Percentiles rank a stretch among this genome's conserved stretches.
Evolutionary conservation across 92 coral and sea anemone species (phyloP).

Genomic region (Muricea muricata): DNA sequence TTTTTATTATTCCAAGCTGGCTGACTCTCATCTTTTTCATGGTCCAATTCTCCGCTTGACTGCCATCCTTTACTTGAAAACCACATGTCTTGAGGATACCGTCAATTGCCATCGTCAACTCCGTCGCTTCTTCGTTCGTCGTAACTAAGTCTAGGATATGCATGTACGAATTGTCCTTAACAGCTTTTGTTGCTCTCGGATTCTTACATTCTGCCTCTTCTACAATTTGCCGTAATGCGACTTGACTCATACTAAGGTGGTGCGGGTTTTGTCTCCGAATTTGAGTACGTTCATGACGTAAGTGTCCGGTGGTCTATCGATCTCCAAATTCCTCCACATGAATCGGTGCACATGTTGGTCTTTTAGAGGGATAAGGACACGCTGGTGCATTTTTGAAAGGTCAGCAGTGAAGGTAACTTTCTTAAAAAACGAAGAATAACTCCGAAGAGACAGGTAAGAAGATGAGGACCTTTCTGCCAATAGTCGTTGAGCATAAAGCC

Average conservation of each 20-base stretch:
- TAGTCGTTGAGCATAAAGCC: conserved; percentile 55
- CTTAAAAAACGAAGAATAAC: conserved; percentile 3
- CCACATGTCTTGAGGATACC: conserved; percentile 36
- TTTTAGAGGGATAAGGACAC: conserved; percentile 1
- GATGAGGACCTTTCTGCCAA: too few relatives aligned
- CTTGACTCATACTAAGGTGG: too few relatives aligned
- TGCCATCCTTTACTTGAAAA: conserved; percentile 47
- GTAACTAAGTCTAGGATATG: too few relatives aligned
- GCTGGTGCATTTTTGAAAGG: too few relatives aligned
- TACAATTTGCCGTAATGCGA: conserved; percentile 33
- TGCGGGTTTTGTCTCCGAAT: conserved; percentile 75
- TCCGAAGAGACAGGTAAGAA: too few relatives aligned
- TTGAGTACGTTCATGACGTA: conserved; percentile 57
- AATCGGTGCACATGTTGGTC: conserved; percentile 52
- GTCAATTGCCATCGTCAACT: conserved; percentile 43
- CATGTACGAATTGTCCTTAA: too few relatives aligned
- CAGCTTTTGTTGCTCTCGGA: conserved; percentile 23
- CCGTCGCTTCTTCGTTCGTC: conserved; percentile 27
- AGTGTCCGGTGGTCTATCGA: conserved; percentile 49
- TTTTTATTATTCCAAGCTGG: conserved; percentile 51
- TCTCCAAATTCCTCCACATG: too few relatives aligned
- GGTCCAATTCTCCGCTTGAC: conserved; percentile 28
- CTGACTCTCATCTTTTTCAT: conserved; percentile 34
- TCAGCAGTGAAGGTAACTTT: neutral
- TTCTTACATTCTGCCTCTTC: neutral